These are phyloP conservation scores for Thymallus thymallus DNA, from an alignment of 2,113 vertebrate genomes.

Conservation along the genomic window DNA sequence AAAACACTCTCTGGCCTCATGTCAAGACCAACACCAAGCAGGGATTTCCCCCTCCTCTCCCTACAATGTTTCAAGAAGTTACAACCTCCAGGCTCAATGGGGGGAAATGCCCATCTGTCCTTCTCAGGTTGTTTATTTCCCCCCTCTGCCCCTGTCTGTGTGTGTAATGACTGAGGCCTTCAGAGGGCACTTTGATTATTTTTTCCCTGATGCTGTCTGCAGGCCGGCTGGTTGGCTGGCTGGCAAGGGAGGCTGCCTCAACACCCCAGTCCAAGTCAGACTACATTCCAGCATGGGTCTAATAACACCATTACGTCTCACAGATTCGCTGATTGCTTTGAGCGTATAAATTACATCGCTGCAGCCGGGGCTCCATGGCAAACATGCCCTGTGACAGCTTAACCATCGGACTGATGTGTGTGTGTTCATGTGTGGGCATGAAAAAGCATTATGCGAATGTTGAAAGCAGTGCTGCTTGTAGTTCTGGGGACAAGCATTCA, in stretches of 20 bases:
- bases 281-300: not conserved
- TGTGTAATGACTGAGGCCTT: not conserved
- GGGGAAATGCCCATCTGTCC: not conserved
- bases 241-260: not conserved
- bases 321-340: not conserved
- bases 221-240: not conserved
- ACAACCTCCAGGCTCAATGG: not conserved
- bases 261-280: not conserved
- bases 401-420: not conserved
- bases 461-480: not conserved
- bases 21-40: conserved; percentile 2
- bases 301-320: conserved; percentile 3
- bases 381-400: not conserved
- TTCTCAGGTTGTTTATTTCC: not conserved
- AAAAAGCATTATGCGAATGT: not conserved
- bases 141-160: conserved; percentile 2
- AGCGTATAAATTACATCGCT: not conserved
- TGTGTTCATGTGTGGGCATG: not conserved
- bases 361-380: not conserved
- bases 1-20: not conserved
- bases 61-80: not conserved
- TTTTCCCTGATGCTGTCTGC: not conserved
- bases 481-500: not conserved
- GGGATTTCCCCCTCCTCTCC: not conserved
- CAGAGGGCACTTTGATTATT: not conserved